Evolutionary conservation across 2,888 invertebrate genomes (phyloP).

Genomic region (Meiosimyza platycephala): DNA sequence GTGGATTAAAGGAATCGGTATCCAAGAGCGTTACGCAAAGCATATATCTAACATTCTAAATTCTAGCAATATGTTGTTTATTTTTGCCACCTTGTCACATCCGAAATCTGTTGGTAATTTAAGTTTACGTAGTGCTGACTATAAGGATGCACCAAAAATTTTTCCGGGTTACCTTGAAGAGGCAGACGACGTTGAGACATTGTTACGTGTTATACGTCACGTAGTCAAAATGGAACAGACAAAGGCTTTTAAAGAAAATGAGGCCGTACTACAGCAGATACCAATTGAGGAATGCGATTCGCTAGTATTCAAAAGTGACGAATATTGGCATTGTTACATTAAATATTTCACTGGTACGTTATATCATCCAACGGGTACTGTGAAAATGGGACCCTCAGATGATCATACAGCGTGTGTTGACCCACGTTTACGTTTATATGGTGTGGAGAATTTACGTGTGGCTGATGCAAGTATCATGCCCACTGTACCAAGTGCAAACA

Average conservation of each 20-base stretch:
- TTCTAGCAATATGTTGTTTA: slow-evolving; percentile 58
- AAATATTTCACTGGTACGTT: slow-evolving; percentile 76
- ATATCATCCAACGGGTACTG: slow-evolving; percentile 78
- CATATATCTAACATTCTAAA: neutral
- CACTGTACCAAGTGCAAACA: slow-evolving; percentile 74
- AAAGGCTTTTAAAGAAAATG: slow-evolving; percentile 61
- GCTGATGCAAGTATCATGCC: slow-evolving; percentile 74
- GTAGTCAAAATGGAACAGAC: slow-evolving; percentile 64
- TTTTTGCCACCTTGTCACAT: slow-evolving; percentile 65
- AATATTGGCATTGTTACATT: slow-evolving; percentile 77
- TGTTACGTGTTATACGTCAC: slow-evolving; percentile 68
- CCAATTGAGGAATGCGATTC: slow-evolving; percentile 56
- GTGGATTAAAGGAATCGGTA: neutral
- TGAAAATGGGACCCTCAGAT: slow-evolving; percentile 75
- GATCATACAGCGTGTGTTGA: slow-evolving; percentile 77
- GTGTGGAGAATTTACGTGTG: slow-evolving; percentile 74
- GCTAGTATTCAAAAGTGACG: slow-evolving; percentile 48
- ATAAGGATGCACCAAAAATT: slow-evolving; percentile 72
- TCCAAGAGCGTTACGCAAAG: slow-evolving; percentile 15
- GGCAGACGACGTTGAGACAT: slow-evolving; percentile 70
- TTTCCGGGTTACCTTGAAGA: slow-evolving; percentile 75
- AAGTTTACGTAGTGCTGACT: slow-evolving; percentile 69
- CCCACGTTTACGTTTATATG: slow-evolving; percentile 74
- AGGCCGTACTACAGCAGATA: slow-evolving; percentile 52
- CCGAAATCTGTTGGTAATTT: slow-evolving; percentile 70